phyloP scores from a whole-genome alignment of 1,140 invertebrate species.

The Episyrphus balteatus region DNA sequence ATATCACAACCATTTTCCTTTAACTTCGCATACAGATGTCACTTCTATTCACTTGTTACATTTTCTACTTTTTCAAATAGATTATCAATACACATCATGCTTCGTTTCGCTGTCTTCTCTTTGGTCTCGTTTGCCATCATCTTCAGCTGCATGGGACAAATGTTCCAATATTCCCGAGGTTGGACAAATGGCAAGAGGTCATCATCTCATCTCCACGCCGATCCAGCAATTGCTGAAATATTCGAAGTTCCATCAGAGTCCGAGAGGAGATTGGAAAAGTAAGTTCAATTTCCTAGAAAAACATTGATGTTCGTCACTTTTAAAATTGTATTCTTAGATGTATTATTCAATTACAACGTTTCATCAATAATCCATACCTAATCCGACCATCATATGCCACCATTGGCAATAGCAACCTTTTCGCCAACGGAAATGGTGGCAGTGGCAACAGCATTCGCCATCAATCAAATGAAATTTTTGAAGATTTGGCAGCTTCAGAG shows the following conservation, averaged over 20 bases:
- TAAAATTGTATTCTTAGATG: slow-evolving; percentile 20
- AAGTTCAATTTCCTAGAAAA: slow-evolving; percentile 1
- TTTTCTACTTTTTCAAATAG: too few species aligned
- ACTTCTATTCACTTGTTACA: too few species aligned
- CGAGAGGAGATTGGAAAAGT: slow-evolving; percentile 24
- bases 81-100: too few species aligned
- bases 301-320: background rate
- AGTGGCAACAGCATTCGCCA: slow-evolving; percentile 5
- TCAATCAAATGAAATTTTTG: slow-evolving; percentile 28
- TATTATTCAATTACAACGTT: slow-evolving; percentile 39
- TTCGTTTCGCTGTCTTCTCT: too few species aligned
- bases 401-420: too few species aligned
- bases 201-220: slow-evolving; percentile 8
- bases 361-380: slow-evolving; percentile 34
- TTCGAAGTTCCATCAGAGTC: slow-evolving; percentile 16
- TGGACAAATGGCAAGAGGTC: slow-evolving; percentile 60
- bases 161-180: slow-evolving; percentile 60
- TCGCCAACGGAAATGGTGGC: background rate
- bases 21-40: too few species aligned
- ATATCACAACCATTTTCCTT: too few species aligned
- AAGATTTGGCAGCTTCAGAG: slow-evolving; percentile 11
- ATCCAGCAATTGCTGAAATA: slow-evolving; percentile 18
- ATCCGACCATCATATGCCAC: slow-evolving; percentile 7
- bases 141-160: slow-evolving; percentile 40
- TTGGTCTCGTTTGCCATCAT: too few species aligned